Conservation (phyloP, 2,888 invertebrate genomes). For the Trissolcus brochymenae region DNA sequence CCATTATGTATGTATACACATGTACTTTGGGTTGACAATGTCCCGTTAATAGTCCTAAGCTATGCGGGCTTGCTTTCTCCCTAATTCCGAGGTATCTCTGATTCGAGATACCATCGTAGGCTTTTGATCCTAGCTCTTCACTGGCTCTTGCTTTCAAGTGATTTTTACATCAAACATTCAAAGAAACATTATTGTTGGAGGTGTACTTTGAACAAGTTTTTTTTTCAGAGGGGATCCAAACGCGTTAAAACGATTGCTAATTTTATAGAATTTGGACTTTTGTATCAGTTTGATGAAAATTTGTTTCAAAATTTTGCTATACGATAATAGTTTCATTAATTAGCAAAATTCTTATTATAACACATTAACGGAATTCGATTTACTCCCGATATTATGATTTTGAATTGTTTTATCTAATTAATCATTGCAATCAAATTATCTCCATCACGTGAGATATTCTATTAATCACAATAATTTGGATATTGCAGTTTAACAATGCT, state of each 20-base stretch:
- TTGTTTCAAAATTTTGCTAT: too few relatives aligned
- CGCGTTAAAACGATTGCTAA: too few relatives aligned
- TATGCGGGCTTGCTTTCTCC: constrained; percentile 52
- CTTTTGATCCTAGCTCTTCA: constrained; percentile 46
- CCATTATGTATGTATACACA: constrained; percentile 37
- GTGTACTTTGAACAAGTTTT: too few relatives aligned
- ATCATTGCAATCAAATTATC: constrained; percentile 2
- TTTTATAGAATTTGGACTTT: too few relatives aligned
- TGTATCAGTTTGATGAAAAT: too few relatives aligned
- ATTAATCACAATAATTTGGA: constrained; percentile 9
- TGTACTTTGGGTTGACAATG: constrained; percentile 50
- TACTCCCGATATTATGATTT: too few relatives aligned
- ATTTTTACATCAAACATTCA: too few relatives aligned
- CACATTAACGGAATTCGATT: too few relatives aligned
- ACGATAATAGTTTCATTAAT: too few relatives aligned
- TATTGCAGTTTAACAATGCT: not conserved
- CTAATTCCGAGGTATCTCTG: constrained; percentile 53
- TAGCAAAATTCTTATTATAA: too few relatives aligned
- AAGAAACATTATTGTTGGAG: too few relatives aligned
- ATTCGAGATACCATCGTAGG: constrained; percentile 37
- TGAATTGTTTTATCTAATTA: not conserved
- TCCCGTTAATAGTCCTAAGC: constrained; percentile 51
- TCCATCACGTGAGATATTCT: not conserved
- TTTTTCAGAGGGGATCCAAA: too few relatives aligned
- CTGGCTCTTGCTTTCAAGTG: constrained; percentile 15